Conservation (phyloP, 1,140 invertebrate genomes). For the Melitaea cinxia region DNA sequence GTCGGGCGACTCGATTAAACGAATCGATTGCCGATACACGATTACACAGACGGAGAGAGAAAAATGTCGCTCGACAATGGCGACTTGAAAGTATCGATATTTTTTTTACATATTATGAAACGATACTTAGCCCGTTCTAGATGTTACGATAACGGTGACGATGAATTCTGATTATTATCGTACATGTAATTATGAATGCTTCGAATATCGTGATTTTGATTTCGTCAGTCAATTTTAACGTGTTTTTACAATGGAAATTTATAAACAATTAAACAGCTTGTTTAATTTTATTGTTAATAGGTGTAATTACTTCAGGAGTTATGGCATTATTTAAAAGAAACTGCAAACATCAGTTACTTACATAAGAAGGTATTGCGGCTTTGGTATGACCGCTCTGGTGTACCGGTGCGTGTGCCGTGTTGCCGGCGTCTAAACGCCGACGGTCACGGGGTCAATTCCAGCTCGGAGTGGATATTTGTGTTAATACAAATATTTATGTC, state of each 20-base stretch:
- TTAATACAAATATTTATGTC: no score
- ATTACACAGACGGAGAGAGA: slow-evolving; percentile 55
- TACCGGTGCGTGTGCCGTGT: no score
- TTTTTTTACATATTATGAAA: slow-evolving; percentile 38
- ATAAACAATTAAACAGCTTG: slow-evolving; percentile 5
- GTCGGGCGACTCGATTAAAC: slow-evolving; percentile 71
- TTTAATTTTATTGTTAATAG: slow-evolving; percentile 10
- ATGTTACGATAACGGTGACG: slow-evolving; percentile 14
- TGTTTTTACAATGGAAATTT: slow-evolving; percentile 7
- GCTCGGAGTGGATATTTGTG: no score
- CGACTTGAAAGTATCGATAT: slow-evolving; percentile 59
- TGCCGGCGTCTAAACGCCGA: no score
- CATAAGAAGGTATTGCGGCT: no score
- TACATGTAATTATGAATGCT: slow-evolving; percentile 9
- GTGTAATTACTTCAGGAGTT: not conserved
- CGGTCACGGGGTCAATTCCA: no score
- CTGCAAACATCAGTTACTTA: no score
- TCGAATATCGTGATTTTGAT: slow-evolving; percentile 16
- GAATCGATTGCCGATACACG: slow-evolving; percentile 67
- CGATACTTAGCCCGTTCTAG: slow-evolving; percentile 26
- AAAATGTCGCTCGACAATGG: slow-evolving; percentile 60
- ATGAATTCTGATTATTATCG: slow-evolving; percentile 20
- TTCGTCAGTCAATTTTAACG: slow-evolving; percentile 8
- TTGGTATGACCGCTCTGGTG: no score
- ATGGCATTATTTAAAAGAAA: not conserved